Conservation (phyloP, 1,140 invertebrate genomes). For the Cotesia chilonis region DNA sequence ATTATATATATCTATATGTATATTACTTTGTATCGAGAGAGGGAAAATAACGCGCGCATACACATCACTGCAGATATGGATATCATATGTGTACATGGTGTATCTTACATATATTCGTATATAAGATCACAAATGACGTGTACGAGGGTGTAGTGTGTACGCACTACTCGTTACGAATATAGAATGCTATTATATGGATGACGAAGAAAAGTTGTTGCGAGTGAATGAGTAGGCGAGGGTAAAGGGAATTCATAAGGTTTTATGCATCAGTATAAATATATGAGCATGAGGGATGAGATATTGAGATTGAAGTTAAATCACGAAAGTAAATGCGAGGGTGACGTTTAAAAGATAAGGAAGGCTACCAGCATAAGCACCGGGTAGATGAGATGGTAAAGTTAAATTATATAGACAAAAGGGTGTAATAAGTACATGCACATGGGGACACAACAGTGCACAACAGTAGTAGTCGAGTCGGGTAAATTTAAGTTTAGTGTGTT, state of each 20-base stretch:
- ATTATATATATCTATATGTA: background rate
- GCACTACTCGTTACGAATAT: background rate
- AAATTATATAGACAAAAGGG: too few relatives aligned
- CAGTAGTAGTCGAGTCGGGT: background rate
- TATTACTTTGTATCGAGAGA: background rate
- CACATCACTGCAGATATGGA: background rate
- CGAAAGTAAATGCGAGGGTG: too few relatives aligned
- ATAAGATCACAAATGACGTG: slow-evolving; percentile 8
- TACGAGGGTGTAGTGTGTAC: slow-evolving; percentile 6
- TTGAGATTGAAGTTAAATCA: too few relatives aligned
- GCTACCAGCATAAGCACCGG: too few relatives aligned
- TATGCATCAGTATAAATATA: background rate
- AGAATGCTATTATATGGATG: slow-evolving; percentile 14
- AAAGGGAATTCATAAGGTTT: background rate
- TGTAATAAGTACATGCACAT: too few relatives aligned
- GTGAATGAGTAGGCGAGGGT: slow-evolving; percentile 1
- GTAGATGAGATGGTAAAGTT: too few relatives aligned
- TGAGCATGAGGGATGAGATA: too few relatives aligned
- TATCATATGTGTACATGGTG: too few relatives aligned
- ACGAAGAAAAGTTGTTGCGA: background rate
- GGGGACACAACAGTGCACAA: background rate
- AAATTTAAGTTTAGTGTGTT: background rate
- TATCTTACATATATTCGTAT: background rate
- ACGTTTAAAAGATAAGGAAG: too few relatives aligned
- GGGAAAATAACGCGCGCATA: background rate